phyloP scores from a whole-genome alignment of 2,797 vertebrate species.

The Alauda arvensis region DNA sequence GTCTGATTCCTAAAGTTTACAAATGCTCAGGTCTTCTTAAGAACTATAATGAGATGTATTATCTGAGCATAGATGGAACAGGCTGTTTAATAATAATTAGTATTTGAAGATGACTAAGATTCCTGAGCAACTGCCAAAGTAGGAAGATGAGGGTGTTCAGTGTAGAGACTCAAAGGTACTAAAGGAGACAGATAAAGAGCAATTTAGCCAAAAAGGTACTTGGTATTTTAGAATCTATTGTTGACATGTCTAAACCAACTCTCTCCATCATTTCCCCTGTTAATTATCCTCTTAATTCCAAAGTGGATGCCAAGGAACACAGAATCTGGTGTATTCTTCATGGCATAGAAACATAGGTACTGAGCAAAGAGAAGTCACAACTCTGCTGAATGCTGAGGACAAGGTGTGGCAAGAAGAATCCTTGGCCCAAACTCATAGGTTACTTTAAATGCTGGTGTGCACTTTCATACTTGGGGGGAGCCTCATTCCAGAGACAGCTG shows the following conservation, averaged over 20 bases:
- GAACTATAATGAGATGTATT: neutral
- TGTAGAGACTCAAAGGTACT: neutral
- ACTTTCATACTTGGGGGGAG: neutral
- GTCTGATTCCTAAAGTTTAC: neutral
- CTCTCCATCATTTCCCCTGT: rapidly evolving
- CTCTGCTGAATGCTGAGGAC: neutral
- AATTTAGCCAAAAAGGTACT: neutral
- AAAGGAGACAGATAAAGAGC: neutral
- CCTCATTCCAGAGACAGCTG: neutral
- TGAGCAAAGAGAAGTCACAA: neutral
- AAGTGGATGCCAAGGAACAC: neutral
- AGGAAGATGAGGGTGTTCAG: neutral
- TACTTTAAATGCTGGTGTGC: neutral
- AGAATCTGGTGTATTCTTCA: neutral
- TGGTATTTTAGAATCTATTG: neutral
- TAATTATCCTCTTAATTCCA: neutral
- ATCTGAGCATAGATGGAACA: neutral
- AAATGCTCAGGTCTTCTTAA: neutral
- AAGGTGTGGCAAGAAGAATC: neutral
- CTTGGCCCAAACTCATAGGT: neutral
- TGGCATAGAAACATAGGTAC: neutral
- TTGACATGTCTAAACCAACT: neutral
- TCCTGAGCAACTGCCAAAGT: neutral
- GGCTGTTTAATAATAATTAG: neutral
- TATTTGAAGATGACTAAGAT: neutral